phyloP scores from a whole-genome alignment of 2,797 vertebrate genomes.

The Macropus fuliginosus region DNA sequence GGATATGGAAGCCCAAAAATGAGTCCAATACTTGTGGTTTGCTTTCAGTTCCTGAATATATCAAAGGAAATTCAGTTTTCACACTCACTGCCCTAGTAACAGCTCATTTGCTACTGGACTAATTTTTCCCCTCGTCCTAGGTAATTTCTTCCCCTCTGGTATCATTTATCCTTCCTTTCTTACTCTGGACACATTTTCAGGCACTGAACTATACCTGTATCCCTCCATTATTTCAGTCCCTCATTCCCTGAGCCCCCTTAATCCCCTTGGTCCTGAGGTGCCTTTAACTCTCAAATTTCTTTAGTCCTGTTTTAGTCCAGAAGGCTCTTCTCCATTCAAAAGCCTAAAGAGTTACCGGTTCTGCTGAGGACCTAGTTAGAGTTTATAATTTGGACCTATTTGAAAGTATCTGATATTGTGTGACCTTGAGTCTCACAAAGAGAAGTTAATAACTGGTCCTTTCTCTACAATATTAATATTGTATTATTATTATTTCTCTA shows the following conservation, averaged over 20 bases:
- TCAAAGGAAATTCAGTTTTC: too few relatives aligned
- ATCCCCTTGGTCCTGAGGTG: neutral
- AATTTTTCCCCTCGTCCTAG: too few relatives aligned
- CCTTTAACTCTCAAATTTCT: neutral
- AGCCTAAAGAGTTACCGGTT: neutral
- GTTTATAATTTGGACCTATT: neutral
- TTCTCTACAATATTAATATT: neutral
- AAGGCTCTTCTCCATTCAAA: neutral
- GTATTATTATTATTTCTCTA: too few relatives aligned
- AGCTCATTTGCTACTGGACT: too few relatives aligned
- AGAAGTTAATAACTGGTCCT: neutral
- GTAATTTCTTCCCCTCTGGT: too few relatives aligned
- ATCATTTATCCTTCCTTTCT: neutral
- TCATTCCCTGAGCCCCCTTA: neutral
- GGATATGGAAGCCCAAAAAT: too few relatives aligned
- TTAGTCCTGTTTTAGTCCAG: neutral
- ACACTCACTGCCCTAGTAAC: too few relatives aligned
- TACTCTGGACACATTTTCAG: neutral
- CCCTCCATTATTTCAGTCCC: neutral
- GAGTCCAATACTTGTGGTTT: too few relatives aligned
- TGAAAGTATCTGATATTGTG: neutral
- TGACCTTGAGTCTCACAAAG: neutral
- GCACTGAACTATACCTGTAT: neutral
- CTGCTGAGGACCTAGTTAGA: neutral
- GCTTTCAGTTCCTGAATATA: too few relatives aligned